Base-by-base conservation (phyloP, 2,113 vertebrate genomes). In the Micronycteris hirsuta region DNA sequence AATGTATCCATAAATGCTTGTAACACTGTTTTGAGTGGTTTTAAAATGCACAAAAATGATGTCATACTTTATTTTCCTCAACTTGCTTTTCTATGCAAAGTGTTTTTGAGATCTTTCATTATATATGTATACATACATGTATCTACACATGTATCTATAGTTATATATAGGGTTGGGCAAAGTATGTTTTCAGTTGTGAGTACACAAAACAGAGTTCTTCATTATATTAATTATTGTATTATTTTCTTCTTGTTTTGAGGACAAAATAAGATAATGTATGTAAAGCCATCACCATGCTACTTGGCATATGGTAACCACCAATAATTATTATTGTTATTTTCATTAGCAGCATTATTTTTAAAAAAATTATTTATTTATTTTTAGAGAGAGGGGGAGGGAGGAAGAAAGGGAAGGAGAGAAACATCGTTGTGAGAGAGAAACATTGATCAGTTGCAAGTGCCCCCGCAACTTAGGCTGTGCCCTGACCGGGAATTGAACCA, bases 1-100 rank as follows among this genome's bases (percentile, higher is more conserved):
- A 91, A 36, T 71, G 16, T 92, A 65, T 86, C 24, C 43, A 82
- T 83, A 90, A 89, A 91, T 71, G 49, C 20, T 85, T 54, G 1
- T 65, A 91, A 54, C 5, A 20, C 24, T 68, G 3, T 93, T 91
- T 82, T 83, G 47, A 15, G 0, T 68, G 47, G 61, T 61, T 82
- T 90, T 91, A 89, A 95, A 80, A 89, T 88, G 41, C 22, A 86
- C 36, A 74, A 86, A 85, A 86, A 77, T 93, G 45, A 8, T 82
- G 92, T 90, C 12, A 28, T 93, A 83, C 90, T 91, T 96, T 94
- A 65, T 94, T 93, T 84, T 74, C 81, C 73, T 54, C 41, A 84
- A 36, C 77, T 93, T 85, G n/a, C 16, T 87, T 88, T 87, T 91
- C 92, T 68, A 80, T 43, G 33, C 20, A 95, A 78, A 87, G 41